phyloP scores from a whole-genome alignment of 2,888 invertebrate species.

The Malacosoma neustria region DNA sequence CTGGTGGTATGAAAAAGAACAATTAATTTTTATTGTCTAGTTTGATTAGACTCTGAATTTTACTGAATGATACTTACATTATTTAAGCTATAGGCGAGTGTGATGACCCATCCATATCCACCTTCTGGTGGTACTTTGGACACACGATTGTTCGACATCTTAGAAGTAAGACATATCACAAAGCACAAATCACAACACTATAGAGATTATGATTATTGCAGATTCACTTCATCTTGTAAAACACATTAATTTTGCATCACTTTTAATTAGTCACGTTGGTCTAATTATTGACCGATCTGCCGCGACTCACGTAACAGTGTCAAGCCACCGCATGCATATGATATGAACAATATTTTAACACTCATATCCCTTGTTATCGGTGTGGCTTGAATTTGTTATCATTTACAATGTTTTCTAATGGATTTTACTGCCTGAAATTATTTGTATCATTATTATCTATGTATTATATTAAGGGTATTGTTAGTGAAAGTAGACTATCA shows the following conservation, averaged over 20 bases:
- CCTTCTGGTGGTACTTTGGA: constrained; percentile 76
- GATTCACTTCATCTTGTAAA: too few species aligned
- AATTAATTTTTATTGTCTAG: too few species aligned
- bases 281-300: too few species aligned
- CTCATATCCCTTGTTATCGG: constrained; percentile 35
- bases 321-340: constrained; percentile 13
- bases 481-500: too few species aligned
- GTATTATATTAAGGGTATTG: too few species aligned
- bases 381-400: constrained; percentile 48
- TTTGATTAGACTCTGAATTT: too few species aligned
- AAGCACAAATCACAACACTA: constrained; percentile 6
- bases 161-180: constrained; percentile 14
- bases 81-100: constrained; percentile 73
- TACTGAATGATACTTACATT: constrained; percentile 71
- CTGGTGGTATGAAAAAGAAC: too few species aligned
- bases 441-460: too few species aligned
- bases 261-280: too few species aligned
- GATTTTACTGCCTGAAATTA: not conserved
- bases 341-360: constrained; percentile 2
- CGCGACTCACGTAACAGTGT: constrained; percentile 3
- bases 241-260: too few species aligned
- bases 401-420: constrained; percentile 11
- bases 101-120: constrained; percentile 79
- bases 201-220: too few species aligned
- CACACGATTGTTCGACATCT: constrained; percentile 35